A percentile compares a stretch with the other conserved stretches of the same genome.
Evolutionary conservation across 2,888 invertebrate species (phyloP).

Genomic region (Hesperia comma): DNA sequence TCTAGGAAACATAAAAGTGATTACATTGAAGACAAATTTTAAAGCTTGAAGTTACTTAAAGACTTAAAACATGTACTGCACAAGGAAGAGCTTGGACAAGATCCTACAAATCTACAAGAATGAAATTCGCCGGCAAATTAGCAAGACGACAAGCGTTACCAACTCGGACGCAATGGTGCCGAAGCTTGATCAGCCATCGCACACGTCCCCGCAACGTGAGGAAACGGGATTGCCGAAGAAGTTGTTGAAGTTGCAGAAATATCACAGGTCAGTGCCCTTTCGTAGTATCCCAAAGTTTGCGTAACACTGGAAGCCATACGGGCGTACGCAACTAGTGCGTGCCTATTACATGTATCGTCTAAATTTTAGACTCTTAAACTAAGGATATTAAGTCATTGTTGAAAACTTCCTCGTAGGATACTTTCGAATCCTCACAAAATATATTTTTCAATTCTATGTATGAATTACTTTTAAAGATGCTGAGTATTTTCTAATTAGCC

Average conservation of each 20-base stretch:
- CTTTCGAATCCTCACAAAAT: no score
- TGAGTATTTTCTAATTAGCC: no score
- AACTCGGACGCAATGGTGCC: conserved; percentile 85
- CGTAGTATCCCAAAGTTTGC: conserved; percentile 53
- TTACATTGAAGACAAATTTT: neutral
- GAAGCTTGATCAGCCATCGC: conserved; percentile 69
- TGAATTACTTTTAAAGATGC: neutral
- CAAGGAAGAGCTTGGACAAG: conserved; percentile 71
- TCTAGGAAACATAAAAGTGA: neutral
- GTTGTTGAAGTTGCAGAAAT: conserved; percentile 81
- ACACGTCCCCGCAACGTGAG: conserved; percentile 63
- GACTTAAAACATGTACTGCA: conserved; percentile 65
- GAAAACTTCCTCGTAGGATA: neutral
- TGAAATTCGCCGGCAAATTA: conserved; percentile 80
- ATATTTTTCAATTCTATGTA: no score
- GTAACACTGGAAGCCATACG: conserved; percentile 56
- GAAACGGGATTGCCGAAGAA: conserved; percentile 73
- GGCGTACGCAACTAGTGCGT: neutral
- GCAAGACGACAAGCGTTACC: conserved; percentile 85
- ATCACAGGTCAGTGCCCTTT: conserved; percentile 83
- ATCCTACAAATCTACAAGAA: conserved; percentile 72
- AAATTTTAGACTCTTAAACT: no score
- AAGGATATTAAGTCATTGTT: conserved; percentile 13
- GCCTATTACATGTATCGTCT: conserved; percentile 23
- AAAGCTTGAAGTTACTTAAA: conserved; percentile 9